Base-by-base conservation (phyloP, 2,888 invertebrate genomes). In the Hypolimnas misippus region DNA sequence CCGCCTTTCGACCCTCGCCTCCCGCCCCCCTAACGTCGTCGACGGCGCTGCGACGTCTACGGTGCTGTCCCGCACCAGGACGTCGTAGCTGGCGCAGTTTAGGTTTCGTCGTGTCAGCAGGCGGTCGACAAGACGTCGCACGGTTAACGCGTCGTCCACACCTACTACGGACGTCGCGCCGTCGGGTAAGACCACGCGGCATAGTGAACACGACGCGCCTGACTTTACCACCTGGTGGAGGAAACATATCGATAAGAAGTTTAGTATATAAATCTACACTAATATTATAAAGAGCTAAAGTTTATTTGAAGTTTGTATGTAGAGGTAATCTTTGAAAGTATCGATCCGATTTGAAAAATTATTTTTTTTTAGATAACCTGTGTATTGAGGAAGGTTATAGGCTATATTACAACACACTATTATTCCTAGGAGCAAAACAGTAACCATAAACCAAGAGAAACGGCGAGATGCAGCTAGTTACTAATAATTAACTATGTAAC, bases 111-210 rank as follows among this genome's bases (percentile, higher is more conserved):
- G 95, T 80, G 97, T 97, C 76, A 98, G 93, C 68, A 98, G 93
- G 63, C 96, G 93, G 70, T 95, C 95, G 21, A 98, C 95, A 59
- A 98, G 93, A 68, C 95, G 94, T 63, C 95, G 94, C 63, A 98
- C 95, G 0, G 95, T 95, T 81, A 97, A 96, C 29, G 93, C 93
- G 17, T 95, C 91, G 73, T 95, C 95, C 51, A 97, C 96, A 72
- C 96, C 96, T 63, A 98, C 96, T 71, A 98, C 98, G 0, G 98
- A 98, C 2, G 98, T 98, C 63, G 98, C 97, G 52, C 97, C 96
- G 87, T 98, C 98, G 1, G 97, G 97, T 65, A 99, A 91, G 77
- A 97, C 95, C 65, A 99, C 97, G 70, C 98, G 94, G 81, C 97
- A 97, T 31, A 97, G 86, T 3, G 68, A 62, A 19, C 70, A 68